Evolutionary conservation across 2,888 invertebrate species (phyloP), one percentile per base, ranked within the genome.

Genomic region (Nematopogon swammerdamellus): DNA sequence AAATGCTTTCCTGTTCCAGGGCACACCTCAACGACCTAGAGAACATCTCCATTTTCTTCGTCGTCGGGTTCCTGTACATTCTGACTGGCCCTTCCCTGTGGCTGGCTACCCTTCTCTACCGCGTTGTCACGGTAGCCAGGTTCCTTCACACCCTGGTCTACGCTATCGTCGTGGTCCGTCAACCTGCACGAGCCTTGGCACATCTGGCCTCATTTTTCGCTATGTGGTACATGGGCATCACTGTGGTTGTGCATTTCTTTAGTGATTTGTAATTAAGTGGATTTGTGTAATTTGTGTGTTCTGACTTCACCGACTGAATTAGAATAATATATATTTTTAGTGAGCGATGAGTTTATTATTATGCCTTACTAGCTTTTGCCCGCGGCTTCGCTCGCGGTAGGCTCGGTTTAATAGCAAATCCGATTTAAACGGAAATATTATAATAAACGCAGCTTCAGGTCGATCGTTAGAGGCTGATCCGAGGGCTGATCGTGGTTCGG

Each of bases 21-120:
- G 87, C 86, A 10, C 87, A 89, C 62, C 72, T 82, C 57, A 89
- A 89, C 60, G 89, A 89, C 63, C 61, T 89, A 64, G 89, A 89
- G 67, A 89, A 88, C 63, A 87, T 89, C 49, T 79, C 85, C 0
- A 74, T 83, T 1, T 89, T 88, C 63, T 77, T 86, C 63, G 58
- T 85, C 14, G 64, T 85, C 25, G 84, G 82, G 4, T 75, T 83
- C 4, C 62, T 85, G 50, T 89, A 86, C 68, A 60, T 85, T 50
- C 70, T 82, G 19, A 86, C 85, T 0, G 72, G 72, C 1, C 88
- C 89, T 0, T 65, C 55, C 1, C 60, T 56, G 0, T 63, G 63
- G 17, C 69, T 64, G 67, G 73, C 76, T 2, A 63, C 61, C 18
- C 54, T 70, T 6, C 61, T 79, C 43, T 76, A 76, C 62, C 63